phyloP scores from a whole-genome alignment of 2,888 invertebrate genomes.

The Himalopsyche japonica region DNA sequence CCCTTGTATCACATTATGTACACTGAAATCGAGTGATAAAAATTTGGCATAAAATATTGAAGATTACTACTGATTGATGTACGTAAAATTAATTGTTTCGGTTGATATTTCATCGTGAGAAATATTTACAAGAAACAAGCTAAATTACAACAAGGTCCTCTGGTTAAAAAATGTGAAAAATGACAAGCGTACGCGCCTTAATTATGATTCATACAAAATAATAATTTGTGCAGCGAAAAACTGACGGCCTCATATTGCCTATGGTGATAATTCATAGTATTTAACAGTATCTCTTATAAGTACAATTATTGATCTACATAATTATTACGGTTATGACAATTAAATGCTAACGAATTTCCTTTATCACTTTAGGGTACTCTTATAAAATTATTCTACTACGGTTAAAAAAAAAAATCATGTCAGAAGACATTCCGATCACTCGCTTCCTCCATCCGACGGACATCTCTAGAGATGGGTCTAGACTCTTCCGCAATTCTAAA shows the following conservation, averaged over 20 bases:
- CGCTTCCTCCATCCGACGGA: background rate
- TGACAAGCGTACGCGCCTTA: background rate
- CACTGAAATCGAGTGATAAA: background rate
- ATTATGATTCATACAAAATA: background rate
- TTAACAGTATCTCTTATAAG: background rate
- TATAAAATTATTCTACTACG: background rate
- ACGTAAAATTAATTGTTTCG: background rate
- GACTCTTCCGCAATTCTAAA: background rate
- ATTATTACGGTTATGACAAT: background rate
- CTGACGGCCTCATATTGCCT: background rate
- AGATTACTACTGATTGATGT: background rate
- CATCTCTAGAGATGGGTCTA: no score
- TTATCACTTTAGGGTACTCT: background rate
- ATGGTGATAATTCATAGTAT: background rate
- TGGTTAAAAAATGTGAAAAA: background rate
- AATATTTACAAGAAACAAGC: no score
- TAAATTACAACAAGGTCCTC: background rate
- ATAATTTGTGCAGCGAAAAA: background rate
- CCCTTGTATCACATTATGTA: background rate
- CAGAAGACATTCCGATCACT: background rate
- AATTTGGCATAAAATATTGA: background rate
- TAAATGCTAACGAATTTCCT: slow-evolving; percentile 1
- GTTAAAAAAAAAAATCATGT: background rate
- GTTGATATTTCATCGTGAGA: background rate
- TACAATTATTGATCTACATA: background rate